Evolutionary conservation across 2,888 invertebrate species (phyloP).

Genomic region (Brachypterus glaber): DNA sequence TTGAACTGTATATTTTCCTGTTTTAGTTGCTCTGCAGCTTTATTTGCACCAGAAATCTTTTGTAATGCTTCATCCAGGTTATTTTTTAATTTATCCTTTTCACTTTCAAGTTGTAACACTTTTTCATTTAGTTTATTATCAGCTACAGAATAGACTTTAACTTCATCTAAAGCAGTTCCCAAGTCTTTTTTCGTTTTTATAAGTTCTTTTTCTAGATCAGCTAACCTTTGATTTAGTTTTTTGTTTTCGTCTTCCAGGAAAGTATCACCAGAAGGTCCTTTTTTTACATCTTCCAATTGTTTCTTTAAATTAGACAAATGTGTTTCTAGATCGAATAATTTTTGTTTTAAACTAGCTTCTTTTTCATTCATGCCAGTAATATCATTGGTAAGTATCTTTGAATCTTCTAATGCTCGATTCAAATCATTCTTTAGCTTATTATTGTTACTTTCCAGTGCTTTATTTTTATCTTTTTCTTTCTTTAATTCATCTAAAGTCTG

Average conservation of each 20-base stretch:
- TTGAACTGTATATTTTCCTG: slow-evolving; percentile 17
- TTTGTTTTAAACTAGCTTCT: neutral
- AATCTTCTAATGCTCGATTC: slow-evolving; percentile 18
- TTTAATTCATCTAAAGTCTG: too few species aligned
- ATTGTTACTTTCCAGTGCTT: slow-evolving; percentile 21
- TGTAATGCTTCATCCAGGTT: too few species aligned
- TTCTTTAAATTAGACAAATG: slow-evolving; percentile 7
- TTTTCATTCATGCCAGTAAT: slow-evolving; percentile 4
- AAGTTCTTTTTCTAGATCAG: slow-evolving; percentile 16
- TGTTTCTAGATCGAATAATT: neutral
- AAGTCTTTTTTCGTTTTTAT: slow-evolving; percentile 14
- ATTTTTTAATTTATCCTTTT: too few species aligned
- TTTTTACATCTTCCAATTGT: slow-evolving; percentile 4
- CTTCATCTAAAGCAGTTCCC: slow-evolving; percentile 11
- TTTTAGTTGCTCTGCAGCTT: slow-evolving; percentile 4
- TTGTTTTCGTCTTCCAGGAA: slow-evolving; percentile 12
- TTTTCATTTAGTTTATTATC: slow-evolving; percentile 5
- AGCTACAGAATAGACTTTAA: slow-evolving; percentile 7
- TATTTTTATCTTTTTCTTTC: too few species aligned
- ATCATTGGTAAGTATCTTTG: slow-evolving; percentile 15
- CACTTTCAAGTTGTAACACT: too few species aligned
- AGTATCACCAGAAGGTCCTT: slow-evolving; percentile 3
- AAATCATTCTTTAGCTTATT: slow-evolving; percentile 19
- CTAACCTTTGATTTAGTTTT: slow-evolving; percentile 13
- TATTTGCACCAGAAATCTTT: too few species aligned